Base-by-base conservation (phyloP, 2,888 invertebrate genomes). In the Eulithis prunata region DNA sequence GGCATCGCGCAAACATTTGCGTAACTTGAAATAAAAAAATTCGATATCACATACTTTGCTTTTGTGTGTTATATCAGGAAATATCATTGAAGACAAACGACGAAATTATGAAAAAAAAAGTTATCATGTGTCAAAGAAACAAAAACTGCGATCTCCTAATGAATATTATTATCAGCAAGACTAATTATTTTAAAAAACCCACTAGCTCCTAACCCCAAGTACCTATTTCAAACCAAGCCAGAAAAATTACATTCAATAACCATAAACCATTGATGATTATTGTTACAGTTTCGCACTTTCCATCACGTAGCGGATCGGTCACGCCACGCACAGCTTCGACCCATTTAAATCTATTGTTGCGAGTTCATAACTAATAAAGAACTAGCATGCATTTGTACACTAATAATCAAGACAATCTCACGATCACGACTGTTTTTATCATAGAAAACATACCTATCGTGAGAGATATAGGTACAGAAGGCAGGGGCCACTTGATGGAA, bases 251-350 rank as follows among this genome's bases (percentile, higher is more conserved):
- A 8, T 8, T 41, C 41, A 41, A 41, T 41, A 6, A 4, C 32
- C 6, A 32, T 66, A 61, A 57, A 62, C 21, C 59, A 74, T 69
- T 67, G 69, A 72, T 66, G 68, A 71, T 66, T 67, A 69, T 70
- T 64, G 60, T 61, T 68, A 66, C 57, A 69, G 69, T 75, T 75
- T 75, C 77, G 72, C 76, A 82, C 82, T 82, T 83, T 81, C 79
- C 75, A 78, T 76, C 79, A 79, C 80, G 76, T 79, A 78, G 64
- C 66, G 59, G 63, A 72, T 71, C 72, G 65, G 78, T 76, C 79
- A 81, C 78, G 76, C 74, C 79, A 81, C 79, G 76, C 74, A 71
- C 66, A 64, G 66, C 71, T 56, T 59, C 58, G 66, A 65, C 77
- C 74, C 66, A 78, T 78, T 78, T 78, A 75, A 76, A 79, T 76